These are phyloP conservation scores for Drosophila aff. DNA, from an alignment of 1,140 invertebrate species.

Conservation along the genomic window DNA sequence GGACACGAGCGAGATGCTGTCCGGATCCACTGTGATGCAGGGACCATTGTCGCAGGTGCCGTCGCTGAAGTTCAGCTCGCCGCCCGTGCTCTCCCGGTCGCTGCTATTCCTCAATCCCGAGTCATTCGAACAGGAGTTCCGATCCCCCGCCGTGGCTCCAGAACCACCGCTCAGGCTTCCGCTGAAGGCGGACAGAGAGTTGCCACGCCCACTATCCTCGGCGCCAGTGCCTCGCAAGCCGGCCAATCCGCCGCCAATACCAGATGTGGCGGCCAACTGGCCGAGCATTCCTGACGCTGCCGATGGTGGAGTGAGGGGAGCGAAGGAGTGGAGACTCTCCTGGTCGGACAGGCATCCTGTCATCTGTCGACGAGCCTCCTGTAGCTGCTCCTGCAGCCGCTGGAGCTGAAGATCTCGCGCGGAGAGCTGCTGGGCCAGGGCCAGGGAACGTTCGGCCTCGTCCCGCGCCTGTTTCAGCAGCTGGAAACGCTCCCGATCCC, in stretches of 20 bases:
- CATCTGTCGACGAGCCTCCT: conserved; percentile 91
- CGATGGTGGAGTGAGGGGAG: conserved; percentile 83
- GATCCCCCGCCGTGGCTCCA: conserved; percentile 87
- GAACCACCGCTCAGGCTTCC: conserved; percentile 86
- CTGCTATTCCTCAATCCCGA: conserved; percentile 92
- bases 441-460: conserved; percentile 94
- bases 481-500: conserved; percentile 95
- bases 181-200: conserved; percentile 84
- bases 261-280: conserved; percentile 86
- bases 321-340: conserved; percentile 89
- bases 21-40: conserved; percentile 83
- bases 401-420: conserved; percentile 93
- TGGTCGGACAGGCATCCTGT: conserved; percentile 91
- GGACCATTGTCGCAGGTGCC: conserved; percentile 84
- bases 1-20: conserved; percentile 83
- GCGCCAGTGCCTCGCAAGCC: conserved; percentile 87
- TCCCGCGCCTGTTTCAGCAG: conserved; percentile 94
- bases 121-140: conserved; percentile 94
- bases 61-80: conserved; percentile 84
- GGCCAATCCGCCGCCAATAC: conserved; percentile 86
- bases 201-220: conserved; percentile 87
- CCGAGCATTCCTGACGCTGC: conserved; percentile 80
- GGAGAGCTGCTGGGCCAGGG: conserved; percentile 93
- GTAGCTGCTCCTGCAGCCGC: conserved; percentile 92
- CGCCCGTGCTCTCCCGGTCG: conserved; percentile 91